Conservation (phyloP, 2,888 invertebrate genomes). For the Hydroisotoma schaefferi region DNA sequence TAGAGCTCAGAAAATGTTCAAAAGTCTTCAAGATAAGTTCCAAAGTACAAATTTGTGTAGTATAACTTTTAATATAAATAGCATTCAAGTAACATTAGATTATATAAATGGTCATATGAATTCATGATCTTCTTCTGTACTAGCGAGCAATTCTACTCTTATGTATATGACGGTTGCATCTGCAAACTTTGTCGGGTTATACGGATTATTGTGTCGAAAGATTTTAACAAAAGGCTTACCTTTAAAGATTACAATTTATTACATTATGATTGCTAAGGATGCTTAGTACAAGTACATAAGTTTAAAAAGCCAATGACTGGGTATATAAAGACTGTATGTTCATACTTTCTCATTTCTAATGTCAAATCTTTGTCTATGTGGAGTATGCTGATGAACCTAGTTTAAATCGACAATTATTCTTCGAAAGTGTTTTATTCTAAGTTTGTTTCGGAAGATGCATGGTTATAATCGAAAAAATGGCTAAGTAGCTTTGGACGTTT, state of each 20-base stretch:
- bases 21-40: no score
- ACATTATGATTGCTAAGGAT: no score
- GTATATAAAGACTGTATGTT: conserved; percentile 6
- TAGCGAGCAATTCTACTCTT: no score
- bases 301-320: conserved; percentile 8
- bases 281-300: no score
- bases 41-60: conserved; percentile 12
- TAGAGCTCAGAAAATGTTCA: no score
- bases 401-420: not conserved
- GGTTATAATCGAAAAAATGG: not conserved
- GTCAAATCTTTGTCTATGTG: not conserved
- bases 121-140: no score
- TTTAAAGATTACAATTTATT: no score
- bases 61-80: conserved; percentile 2
- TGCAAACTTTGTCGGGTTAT: no score
- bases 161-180: no score
- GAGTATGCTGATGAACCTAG: not conserved
- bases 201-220: no score
- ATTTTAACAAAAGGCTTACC: no score
- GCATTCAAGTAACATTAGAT: not conserved
- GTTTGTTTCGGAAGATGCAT: not conserved
- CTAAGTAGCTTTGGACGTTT: not conserved
- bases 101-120: not conserved
- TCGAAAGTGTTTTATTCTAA: not conserved
- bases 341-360: not conserved